Evolutionary conservation across 1,140 invertebrate species (phyloP), one percentile per base, ranked within the genome.

Genomic region (Drosophila navojoa): DNA sequence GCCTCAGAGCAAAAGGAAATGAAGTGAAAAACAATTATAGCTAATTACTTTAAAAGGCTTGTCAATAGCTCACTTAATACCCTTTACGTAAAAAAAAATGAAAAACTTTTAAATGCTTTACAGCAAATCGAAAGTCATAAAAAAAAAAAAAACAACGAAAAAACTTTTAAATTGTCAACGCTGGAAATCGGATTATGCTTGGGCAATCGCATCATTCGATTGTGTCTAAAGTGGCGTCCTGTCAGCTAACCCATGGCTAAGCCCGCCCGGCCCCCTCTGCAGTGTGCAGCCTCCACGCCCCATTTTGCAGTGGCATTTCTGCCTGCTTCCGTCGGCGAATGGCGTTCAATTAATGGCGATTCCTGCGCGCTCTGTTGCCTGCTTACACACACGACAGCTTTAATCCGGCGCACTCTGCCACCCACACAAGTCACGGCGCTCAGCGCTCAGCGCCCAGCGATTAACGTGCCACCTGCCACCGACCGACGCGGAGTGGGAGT

Each of bases 341-440:
- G n/a, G 25, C 27, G 57, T 59, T 60, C 44, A 60, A 47, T 47
- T 47, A 35, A 47, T 29, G 58, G 42, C 3, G 15, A 16, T 49
- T 61, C 25, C 7, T 10, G 32, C 9, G 38, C 15, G 13, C 10
- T 22, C 44, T 35, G 22, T 9, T 45, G 25, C 35, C 64, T 75
- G 62, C 60, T 16, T 71, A 59, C 35, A 62, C 53, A 66, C 61
- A 62, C 7, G 49, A 62, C 80, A 77, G 63, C 47, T 25, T 54
- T 47, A 70, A 63, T 54, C 62, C 53, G 25, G 42, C 22, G 1
- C 25, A 13, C 25, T 47, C 54, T 62, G 40, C 38, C 32, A 19
- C 32, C 49, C 59, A 64, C 45, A 32, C 42, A 45, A 62, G 15
- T 45, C 63, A 22, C 38, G 16, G 35, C 15, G 45, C 11, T 16